Conservation (phyloP, 2,888 invertebrate genomes). For the Syrphus vitripennis region DNA sequence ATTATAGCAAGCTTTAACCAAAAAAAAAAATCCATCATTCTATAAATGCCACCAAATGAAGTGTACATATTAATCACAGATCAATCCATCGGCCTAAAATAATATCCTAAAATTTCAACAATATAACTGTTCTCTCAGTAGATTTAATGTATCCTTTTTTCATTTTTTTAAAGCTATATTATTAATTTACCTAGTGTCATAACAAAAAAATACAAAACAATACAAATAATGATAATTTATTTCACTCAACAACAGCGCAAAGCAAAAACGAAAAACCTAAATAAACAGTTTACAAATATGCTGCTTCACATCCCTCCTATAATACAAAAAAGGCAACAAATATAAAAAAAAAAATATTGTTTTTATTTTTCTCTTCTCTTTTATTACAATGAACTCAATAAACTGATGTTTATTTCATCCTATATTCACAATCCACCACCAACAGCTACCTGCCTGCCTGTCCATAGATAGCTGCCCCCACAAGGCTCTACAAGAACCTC, state of each 20-base stretch:
- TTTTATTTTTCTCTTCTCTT: constrained; percentile 3
- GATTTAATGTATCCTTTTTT: not conserved
- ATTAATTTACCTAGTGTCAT: not conserved
- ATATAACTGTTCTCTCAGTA: not conserved
- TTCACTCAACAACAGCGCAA: constrained; percentile 12
- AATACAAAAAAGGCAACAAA: not conserved
- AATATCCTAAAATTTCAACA: not conserved
- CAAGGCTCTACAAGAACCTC: not conserved
- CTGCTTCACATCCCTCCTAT: not conserved
- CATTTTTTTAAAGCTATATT: not conserved
- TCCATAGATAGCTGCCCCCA: not conserved
- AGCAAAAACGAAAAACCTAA: constrained; percentile 34
- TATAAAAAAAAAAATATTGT: not conserved
- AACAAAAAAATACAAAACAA: constrained; percentile 30
- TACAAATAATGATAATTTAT: constrained; percentile 54
- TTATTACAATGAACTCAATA: constrained; percentile 55
- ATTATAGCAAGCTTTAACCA: no score
- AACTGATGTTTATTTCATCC: constrained; percentile 55
- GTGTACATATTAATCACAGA: not conserved
- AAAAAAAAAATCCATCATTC: no score
- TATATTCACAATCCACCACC: not conserved
- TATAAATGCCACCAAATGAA: no score
- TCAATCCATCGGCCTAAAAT: not conserved
- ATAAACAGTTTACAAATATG: constrained; percentile 57
- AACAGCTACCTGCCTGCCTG: not conserved